Conservation (phyloP, 1,140 invertebrate species). For the Odontomachus brunneus region DNA sequence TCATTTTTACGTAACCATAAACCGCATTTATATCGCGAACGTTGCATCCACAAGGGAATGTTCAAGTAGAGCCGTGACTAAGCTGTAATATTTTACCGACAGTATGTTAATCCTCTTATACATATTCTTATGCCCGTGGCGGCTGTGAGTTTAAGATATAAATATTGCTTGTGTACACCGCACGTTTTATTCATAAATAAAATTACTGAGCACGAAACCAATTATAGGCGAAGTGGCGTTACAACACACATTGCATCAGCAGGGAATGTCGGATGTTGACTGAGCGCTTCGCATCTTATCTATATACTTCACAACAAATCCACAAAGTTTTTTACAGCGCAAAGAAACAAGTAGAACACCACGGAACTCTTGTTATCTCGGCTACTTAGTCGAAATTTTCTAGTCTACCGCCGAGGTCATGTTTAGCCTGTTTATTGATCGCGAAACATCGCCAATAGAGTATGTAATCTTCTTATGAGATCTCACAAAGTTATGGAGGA, state of each 20-base stretch:
- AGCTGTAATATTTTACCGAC: not conserved
- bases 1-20: slow-evolving; percentile 10
- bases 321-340: not conserved
- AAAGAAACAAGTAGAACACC: slow-evolving; percentile 6
- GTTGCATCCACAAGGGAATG: not conserved
- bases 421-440: slow-evolving; percentile 53
- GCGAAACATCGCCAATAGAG: slow-evolving; percentile 40
- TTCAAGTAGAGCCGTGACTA: slow-evolving; percentile 11
- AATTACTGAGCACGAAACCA: slow-evolving; percentile 26
- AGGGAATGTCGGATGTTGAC: slow-evolving; percentile 5
- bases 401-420: slow-evolving; percentile 28
- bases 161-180: not conserved
- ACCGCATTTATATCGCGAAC: not conserved
- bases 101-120: slow-evolving; percentile 10
- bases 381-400: slow-evolving; percentile 24
- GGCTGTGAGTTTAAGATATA: not conserved
- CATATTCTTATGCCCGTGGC: slow-evolving; percentile 3
- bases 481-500: slow-evolving; percentile 38
- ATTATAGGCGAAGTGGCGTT: slow-evolving; percentile 26
- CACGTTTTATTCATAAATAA: slow-evolving; percentile 35
- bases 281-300: slow-evolving; percentile 14
- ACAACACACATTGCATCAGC: not conserved
- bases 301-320: not conserved
- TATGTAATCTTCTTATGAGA: slow-evolving; percentile 55
- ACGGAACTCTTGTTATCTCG: slow-evolving; percentile 25